Evolutionary conservation across 2,113 vertebrate genomes (phyloP), one percentile per base, ranked within the genome.

Genomic region (Paratilapia polleni): DNA sequence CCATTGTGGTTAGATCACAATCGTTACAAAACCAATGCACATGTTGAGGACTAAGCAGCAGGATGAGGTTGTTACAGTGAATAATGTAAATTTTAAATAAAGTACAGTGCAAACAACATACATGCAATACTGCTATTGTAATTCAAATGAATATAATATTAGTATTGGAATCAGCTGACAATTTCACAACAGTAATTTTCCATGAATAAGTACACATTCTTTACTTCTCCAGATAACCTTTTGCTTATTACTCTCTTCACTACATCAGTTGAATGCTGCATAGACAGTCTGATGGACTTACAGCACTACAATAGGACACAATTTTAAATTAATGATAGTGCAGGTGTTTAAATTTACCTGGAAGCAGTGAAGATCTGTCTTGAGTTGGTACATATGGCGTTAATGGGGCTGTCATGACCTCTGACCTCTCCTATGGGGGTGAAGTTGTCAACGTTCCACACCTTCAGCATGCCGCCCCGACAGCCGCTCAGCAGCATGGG

Each of bases 371-470:
- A 99, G 94, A 99, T 97, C 90, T 98, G 97, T 93, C 96, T 97
- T 19, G 97, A 95, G 89, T 99, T 99, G 95, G 97, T 97, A 85
- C 98, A 99, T 95, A 98, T 97, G 94, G 98, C 98, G 0, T 99
- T 99, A 91, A 99, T 98, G 84, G 98, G 98, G 93, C 97, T 99
- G 75, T 99, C 98, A 0, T 99, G 98, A 43, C 97, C 98, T 82
- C 96, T 98, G 94, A 99, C 96, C 95, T 99, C 98, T 77, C 98
- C 98, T 0, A 99, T 95, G 0, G 97, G 97, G 1, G 97, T 97
- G 92, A 99, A 98, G 94, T 95, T 98, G 70, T 99, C 98, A 70
- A 99, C 97, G 0, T 99, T 99, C 98, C 98, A 99, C 58, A 99
- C 98, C 70, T 99, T 99, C 88, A 99, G 94, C 94, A 97, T 85